Evolutionary conservation across 2,113 vertebrate genomes (phyloP), one percentile per base, ranked within the genome.

Genomic region (Galbula dea): DNA sequence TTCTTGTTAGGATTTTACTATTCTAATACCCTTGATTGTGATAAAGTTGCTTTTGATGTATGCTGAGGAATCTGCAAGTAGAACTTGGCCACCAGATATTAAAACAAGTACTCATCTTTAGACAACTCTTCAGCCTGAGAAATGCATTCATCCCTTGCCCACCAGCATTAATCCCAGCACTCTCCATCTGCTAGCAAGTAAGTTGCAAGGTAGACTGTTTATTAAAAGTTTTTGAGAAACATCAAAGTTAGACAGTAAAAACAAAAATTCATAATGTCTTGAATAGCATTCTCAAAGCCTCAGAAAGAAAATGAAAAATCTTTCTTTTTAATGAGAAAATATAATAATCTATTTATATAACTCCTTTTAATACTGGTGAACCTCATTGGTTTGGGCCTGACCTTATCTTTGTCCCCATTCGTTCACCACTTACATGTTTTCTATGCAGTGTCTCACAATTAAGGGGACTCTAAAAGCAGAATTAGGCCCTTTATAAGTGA

Each of bases 391-490:
- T 89, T 69, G 54, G 32, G 18, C 21, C 79, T 81, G 90, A 90
- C 86, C 89, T 96, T 82, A n/a, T 87, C 81, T 62, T 87, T 86
- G 77, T 93, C 55, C 71, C 61, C n/a, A 22, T 84, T 92, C 75
- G 15, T 65, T 92, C 86, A 86, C 13, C 54, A 72, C 30, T 92
- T 76, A n/a, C 0, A 10, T 80, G 55, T 93, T 91, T 92, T 91
- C 71, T 74, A 10, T 67, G 54, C 43, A 39, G 37, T 36, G 10
- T 59, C 72, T 94, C 54, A 39, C 67, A 66, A 39, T 62, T 73
- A 69, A 69, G 29, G 29, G 30, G 34, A 76, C 43, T 51, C 45
- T 15, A 89, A 76, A 78, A 94, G 78, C 78, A 96, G 67, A 94
- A 79, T 80, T 69, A 91, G 72, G 30, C 30, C 57, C 29, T 91